Conservation (phyloP, 2,888 invertebrate genomes). For the Melanotus villosus region DNA sequence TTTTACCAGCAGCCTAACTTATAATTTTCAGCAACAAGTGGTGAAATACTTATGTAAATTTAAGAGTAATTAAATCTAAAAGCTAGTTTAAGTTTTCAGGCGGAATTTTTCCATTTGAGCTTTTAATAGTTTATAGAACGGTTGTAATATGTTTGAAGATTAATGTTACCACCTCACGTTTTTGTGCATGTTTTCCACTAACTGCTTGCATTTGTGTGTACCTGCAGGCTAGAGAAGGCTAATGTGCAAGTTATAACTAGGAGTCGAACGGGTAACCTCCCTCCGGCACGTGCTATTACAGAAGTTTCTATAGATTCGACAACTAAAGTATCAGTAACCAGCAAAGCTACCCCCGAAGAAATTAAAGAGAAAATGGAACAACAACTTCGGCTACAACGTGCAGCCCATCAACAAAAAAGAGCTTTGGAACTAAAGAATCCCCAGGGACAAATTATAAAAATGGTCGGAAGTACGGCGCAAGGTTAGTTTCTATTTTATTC, state of each 20-base stretch:
- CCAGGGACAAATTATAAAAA: conserved; percentile 70
- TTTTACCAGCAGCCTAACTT: too few relatives aligned
- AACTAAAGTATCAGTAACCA: conserved; percentile 68
- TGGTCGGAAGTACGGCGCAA: conserved; percentile 71
- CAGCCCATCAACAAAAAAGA: conserved; percentile 91
- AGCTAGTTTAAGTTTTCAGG: too few relatives aligned
- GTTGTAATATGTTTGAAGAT: too few relatives aligned
- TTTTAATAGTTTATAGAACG: too few relatives aligned
- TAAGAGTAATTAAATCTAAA: too few relatives aligned
- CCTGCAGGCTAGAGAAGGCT: conserved; percentile 77
- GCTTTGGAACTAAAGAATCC: conserved; percentile 74
- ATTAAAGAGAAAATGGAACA: conserved; percentile 94
- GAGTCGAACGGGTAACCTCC: conserved; percentile 82
- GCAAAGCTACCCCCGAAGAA: conserved; percentile 79
- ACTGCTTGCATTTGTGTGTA: conserved; percentile 59
- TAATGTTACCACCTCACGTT: background rate
- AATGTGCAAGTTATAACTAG: conserved; percentile 84
- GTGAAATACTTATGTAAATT: too few relatives aligned
- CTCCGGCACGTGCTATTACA: conserved; percentile 67
- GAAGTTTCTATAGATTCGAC: conserved; percentile 60
- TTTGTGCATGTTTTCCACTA: conserved; percentile 52
- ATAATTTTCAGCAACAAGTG: too few relatives aligned
- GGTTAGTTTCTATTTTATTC: conserved; percentile 71
- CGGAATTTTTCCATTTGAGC: too few relatives aligned
- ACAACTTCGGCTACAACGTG: conserved; percentile 88